Evolutionary conservation across 2,888 invertebrate species (phyloP).

Genomic region (Acrobasis suavella): DNA sequence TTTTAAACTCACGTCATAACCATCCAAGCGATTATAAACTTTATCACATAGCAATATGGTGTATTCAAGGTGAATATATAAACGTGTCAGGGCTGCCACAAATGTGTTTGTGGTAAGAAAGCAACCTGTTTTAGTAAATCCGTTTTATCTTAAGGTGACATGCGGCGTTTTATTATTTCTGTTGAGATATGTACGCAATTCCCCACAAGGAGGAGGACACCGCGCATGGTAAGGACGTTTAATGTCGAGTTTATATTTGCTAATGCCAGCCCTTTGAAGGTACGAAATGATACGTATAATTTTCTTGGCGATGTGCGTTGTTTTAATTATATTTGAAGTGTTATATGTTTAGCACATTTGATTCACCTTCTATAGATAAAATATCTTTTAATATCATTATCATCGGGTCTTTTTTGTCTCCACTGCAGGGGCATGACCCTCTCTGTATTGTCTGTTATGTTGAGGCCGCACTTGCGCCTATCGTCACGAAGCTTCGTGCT

Average conservation of each 20-base stretch:
- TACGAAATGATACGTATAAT: constrained; percentile 20
- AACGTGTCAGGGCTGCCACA: constrained; percentile 28
- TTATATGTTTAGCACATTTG: neutral
- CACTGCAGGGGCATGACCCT: no score
- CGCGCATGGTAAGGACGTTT: constrained; percentile 18
- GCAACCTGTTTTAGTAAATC: constrained; percentile 72
- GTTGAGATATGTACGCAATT: constrained; percentile 66
- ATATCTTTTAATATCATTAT: no score
- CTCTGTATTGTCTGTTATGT: no score
- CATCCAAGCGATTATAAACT: constrained; percentile 35
- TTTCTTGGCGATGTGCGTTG: constrained; percentile 15
- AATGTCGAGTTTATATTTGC: constrained; percentile 22
- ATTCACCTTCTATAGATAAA: neutral
- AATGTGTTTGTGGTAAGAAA: constrained; percentile 34
- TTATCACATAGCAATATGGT: constrained; percentile 33
- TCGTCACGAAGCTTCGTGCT: no score
- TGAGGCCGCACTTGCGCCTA: no score
- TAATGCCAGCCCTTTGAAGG: constrained; percentile 21
- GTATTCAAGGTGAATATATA: constrained; percentile 32
- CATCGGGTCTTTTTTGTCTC: no score
- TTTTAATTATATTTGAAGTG: constrained; percentile 5
- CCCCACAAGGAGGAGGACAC: constrained; percentile 26
- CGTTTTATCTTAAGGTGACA: constrained; percentile 78
- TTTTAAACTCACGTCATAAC: constrained; percentile 33
- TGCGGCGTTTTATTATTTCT: constrained; percentile 73